Evolutionary conservation across 2,797 vertebrate species (phyloP), one percentile per base, ranked within the genome.

Genomic region (Pseudochaenichthys georgianus): DNA sequence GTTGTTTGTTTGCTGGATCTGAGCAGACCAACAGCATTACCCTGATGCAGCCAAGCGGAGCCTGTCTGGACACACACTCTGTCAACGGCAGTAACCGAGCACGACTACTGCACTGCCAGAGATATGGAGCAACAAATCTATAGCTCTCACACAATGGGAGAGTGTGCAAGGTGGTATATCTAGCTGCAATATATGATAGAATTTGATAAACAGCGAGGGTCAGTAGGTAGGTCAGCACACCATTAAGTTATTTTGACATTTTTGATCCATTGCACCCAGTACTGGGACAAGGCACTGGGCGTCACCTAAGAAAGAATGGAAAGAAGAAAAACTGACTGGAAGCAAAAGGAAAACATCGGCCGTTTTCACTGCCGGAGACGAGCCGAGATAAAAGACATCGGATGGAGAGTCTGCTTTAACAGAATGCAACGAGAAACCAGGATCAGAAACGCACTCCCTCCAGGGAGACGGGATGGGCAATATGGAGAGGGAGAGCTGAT

Each of bases 71-170:
- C 85, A 85, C 88, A 86, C 86, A 85, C 86, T 89, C 83, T 53
- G 85, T 90, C 90, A 87, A 57, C 15, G 54, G 73, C 70, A 78
- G 91, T 83, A 79, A 88, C 84, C 75, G 80, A 89, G 83, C 73
- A 53, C 15, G 67, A 57, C 61, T 4, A 12, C 71, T 78, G 83
- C 78, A 72, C 73, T 74, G 83, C 90, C 81, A 84, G 70, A 83
- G 75, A 89, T 89, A 82, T 58, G 62, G 79, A 75, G 80, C 85
- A 78, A 90, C 89, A 92, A 84, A 93, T 88, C 89, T 77, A 85
- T 87, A 87, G 73, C 78, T 63, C 72, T 77, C 70, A 81, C 73
- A 77, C 55, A 85, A 85, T 38, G 52, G 61, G 67, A 64, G 61
- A 34, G 58, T 67, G 80, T 2, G 64, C 42, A 52, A 10, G 59